Evolutionary conservation across 2,888 invertebrate genomes (phyloP), one percentile per base, ranked within the genome.

Genomic region (Drosophila mercatorum): DNA sequence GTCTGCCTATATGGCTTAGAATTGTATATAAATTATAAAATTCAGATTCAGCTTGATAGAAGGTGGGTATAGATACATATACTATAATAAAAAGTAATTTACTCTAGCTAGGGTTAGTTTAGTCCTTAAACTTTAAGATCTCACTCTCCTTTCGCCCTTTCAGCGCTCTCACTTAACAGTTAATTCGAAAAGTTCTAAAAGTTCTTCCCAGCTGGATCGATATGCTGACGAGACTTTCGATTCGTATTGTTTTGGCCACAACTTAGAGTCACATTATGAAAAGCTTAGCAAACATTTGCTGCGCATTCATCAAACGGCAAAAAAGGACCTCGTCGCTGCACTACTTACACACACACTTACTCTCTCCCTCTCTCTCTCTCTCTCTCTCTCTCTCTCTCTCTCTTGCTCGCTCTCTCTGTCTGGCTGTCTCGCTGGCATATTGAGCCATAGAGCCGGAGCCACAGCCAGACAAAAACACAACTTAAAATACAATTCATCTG

Each of bases 401-500:
- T 10, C 52, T 14, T 0, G 7, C n/a, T 8, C 40, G 47, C 11
- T n/a, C 44, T 7, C 1, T 12, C 14, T 10, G 28, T 43, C 10
- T n/a, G 38, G 22, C 49, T 7, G 31, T n/a, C 22, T 57, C 36
- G 14, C 34, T 52, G 11, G 28, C 57, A 40, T 34, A 43, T 47
- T 59, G 59, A 59, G 59, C 57, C 57, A 36, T 47, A 47, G 22
- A 22, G 58, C 56, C 56, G 12, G 10, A 47, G 31, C 53, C 57
- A 53, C 43, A 81, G 64, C 53, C 77, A 82, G 79, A 83, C 88
- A 63, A 81, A 83, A 83, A 80, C 84, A 80, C 81, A 88, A 83
- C 83, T 83, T 84, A 82, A 88, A 86, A 88, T 74, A 84, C 84
- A 88, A 87, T 87, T 84, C 87, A 87, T 84, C 89, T 88, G 84